These are phyloP conservation scores for Phyllotis vaccarum DNA, from an alignment of 2,797 vertebrate species.

Conservation along the genomic window DNA sequence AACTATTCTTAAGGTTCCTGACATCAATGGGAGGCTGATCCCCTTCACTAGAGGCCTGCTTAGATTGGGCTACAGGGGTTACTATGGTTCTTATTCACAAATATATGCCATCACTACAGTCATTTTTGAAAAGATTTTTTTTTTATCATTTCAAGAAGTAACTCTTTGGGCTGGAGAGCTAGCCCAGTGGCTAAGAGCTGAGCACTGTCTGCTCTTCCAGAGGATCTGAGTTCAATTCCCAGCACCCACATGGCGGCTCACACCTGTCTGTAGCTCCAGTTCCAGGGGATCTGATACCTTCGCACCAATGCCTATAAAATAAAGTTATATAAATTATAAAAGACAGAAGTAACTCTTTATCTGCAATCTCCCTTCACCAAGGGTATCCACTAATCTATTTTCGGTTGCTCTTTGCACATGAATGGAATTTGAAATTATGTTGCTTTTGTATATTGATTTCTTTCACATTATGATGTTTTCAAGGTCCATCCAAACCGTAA, in stretches of 20 bases:
- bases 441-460: background rate
- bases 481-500: background rate
- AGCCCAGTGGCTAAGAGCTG: too few relatives aligned
- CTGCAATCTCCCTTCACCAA: fast-evolving
- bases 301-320: too few relatives aligned
- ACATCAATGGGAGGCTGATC: background rate
- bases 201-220: too few relatives aligned
- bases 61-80: background rate
- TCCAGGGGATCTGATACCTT: too few relatives aligned
- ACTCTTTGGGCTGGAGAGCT: background rate
- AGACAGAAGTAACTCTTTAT: background rate
- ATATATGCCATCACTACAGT: background rate
- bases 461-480: background rate
- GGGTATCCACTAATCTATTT: background rate
- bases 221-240: too few relatives aligned
- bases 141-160: background rate
- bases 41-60: background rate
- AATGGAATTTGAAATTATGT: background rate
- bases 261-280: too few relatives aligned
- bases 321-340: too few relatives aligned
- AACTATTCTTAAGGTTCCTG: background rate
- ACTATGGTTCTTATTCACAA: background rate
- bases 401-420: background rate
- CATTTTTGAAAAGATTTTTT: background rate
- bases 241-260: too few relatives aligned